Base-by-base conservation (phyloP, 2,113 vertebrate genomes). In the Urocynchramus pylzowi region DNA sequence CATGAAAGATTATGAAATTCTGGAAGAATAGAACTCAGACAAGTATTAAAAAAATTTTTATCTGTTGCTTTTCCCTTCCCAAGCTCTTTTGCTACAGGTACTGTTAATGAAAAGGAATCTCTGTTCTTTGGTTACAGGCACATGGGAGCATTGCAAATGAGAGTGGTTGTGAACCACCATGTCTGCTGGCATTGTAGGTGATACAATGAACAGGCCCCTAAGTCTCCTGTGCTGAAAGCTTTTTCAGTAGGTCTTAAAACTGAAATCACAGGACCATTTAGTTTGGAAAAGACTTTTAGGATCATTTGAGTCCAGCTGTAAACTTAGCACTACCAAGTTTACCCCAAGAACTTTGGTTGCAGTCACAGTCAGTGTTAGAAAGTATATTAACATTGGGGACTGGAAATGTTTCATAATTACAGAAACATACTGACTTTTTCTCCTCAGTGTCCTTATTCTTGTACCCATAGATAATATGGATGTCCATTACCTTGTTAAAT, bases 261-360 rank as follows among this genome's bases (percentile, higher is more conserved):
- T 39, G 30, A 76, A 93, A 61, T 47, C 2, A 22, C 13, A 37
- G 9, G 33, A 21, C 47, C 21, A 27, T 35, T 65, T 84, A 52
- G 4, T 26, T 57, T 75, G 30, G 13, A 78, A 44, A 78, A 74
- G 11, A 75, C 31, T 5, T 64, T 60, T 77, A 57, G 59, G 35
- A 14, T 82, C 24, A 24, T 45, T 3, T 3, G 2, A 78, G 22
- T 78, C n/a, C n/a, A 45, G 0, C 7, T 1, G 0, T 76, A 59
- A 79, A 54, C 15, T 11, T 44, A 31, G 19, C 17, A 28, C 9
- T 84, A 16, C 10, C 18, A 31, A 31, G 6, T 61, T 8, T 6
- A 41, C 27, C 5, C 7, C 14, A 5, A 82, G 37, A 74, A 35
- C 31, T 74, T 50, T 11, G 11, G 7, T 65, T 65, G 22, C n/a